These are phyloP conservation scores for Phytoseiulus persimilis DNA, from an alignment of 2,888 invertebrate species.

Conservation along the genomic window DNA sequence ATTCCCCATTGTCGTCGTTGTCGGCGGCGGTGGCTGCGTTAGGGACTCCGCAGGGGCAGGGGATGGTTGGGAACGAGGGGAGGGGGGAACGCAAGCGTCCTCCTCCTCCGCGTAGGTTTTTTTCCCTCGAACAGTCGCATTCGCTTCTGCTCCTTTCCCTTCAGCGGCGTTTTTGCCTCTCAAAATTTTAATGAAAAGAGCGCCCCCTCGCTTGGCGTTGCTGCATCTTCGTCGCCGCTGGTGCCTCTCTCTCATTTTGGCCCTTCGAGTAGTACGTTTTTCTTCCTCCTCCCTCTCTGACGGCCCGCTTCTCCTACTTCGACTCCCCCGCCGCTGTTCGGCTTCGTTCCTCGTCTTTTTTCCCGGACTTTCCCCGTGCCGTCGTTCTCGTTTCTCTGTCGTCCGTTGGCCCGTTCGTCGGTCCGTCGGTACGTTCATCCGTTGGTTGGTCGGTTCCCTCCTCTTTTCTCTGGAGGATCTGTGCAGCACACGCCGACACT, in stretches of 20 bases:
- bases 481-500: conserved; percentile 11
- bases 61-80: background rate
- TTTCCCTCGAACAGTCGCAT: conserved; percentile 16
- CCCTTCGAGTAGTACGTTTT: background rate
- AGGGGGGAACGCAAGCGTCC: background rate
- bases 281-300: background rate
- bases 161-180: conserved; percentile 13
- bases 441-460: background rate
- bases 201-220: background rate
- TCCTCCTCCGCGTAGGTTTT: background rate
- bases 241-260: background rate
- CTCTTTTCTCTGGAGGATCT: background rate
- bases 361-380: background rate
- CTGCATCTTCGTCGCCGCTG: background rate
- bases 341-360: background rate
- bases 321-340: background rate
- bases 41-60: background rate
- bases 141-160: conserved; percentile 23
- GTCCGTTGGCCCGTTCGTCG: background rate
- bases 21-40: background rate
- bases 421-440: background rate
- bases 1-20: background rate
- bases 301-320: background rate
- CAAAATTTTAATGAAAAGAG: conserved; percentile 35
- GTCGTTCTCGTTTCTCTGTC: background rate